Evolutionary conservation across 2,113 vertebrate genomes (phyloP).

Genomic region (Anguilla japonica): DNA sequence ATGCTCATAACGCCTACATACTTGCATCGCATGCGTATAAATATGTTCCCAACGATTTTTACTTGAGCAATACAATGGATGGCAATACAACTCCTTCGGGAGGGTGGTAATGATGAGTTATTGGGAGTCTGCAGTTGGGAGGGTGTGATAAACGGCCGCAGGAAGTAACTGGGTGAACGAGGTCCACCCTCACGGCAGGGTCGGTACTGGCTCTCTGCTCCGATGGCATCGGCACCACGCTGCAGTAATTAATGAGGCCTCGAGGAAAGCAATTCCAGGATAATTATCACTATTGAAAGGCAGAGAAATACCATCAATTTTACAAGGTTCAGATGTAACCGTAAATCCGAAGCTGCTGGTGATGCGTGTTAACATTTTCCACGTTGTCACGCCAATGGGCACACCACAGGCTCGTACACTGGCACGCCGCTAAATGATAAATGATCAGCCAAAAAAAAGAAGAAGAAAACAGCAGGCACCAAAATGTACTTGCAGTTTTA

Average conservation of each 20-base stretch:
- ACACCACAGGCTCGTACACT: not conserved
- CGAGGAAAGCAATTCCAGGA: constrained; percentile 16
- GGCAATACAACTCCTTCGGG: not conserved
- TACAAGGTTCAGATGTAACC: not conserved
- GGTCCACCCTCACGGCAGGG: not conserved
- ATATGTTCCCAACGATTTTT: not conserved
- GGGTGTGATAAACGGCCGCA: not conserved
- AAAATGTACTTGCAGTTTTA: no score
- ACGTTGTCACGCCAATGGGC: not conserved
- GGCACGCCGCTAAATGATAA: not conserved
- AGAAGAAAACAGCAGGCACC: no score
- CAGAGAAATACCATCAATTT: constrained; percentile 24
- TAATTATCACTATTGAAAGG: constrained; percentile 24
- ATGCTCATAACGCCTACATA: not conserved
- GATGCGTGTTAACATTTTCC: not conserved
- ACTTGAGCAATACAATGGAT: not conserved
- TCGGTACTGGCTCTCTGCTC: not conserved
- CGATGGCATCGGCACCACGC: not conserved
- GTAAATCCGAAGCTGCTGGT: not conserved
- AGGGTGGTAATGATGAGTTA: not conserved
- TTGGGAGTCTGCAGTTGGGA: not conserved
- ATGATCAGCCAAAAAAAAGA: not conserved
- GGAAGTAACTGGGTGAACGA: not conserved
- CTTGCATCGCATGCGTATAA: not conserved
- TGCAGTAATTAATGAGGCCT: constrained; percentile 16